Percentiles rank a stretch among this genome's conserved stretches.
Evolutionary conservation across 92 coral and sea anemone genomes (phyloP).

Genomic region (Scolanthus callimorphus): DNA sequence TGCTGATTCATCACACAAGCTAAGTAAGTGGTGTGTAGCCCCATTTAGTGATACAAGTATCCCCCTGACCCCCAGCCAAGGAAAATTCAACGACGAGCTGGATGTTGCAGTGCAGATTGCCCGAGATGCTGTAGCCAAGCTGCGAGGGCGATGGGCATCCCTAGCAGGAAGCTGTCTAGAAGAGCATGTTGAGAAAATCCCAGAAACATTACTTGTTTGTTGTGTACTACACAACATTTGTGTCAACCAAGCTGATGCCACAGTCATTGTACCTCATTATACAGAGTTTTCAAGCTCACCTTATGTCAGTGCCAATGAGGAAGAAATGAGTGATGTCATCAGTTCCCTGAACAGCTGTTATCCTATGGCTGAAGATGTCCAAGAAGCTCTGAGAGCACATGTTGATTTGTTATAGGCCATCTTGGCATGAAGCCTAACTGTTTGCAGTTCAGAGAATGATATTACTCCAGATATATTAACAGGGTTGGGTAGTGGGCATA

Average conservation of each 20-base stretch:
- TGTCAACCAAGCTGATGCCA: constrained; percentile 4
- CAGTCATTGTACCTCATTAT: background rate
- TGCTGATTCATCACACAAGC: constrained; percentile 16
- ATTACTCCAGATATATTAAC: background rate
- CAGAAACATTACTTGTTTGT: constrained; percentile 37
- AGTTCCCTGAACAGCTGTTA: background rate
- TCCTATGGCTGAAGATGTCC: background rate
- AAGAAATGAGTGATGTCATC: background rate
- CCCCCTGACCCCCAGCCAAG: constrained; percentile 16
- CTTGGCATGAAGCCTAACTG: too few relatives aligned
- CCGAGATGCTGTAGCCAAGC: constrained; percentile 28
- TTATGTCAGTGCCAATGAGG: background rate
- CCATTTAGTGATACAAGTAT: constrained; percentile 16
- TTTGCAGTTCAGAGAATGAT: too few relatives aligned
- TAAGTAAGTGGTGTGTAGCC: constrained; percentile 34
- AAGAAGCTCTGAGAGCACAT: constrained; percentile 3
- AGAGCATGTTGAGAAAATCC: constrained; percentile 30
- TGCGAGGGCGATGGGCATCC: constrained; percentile 50
- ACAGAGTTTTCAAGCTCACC: background rate
- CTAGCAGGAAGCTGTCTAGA: constrained; percentile 16
- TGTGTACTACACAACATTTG: constrained; percentile 56
- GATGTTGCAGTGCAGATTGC: constrained; percentile 25
- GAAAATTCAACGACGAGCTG: constrained; percentile 23
- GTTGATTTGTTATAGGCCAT: background rate
- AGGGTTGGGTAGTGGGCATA: too few relatives aligned